Evolutionary conservation across 2,888 invertebrate genomes (phyloP), one percentile per base, ranked within the genome.

Genomic region (Drosophila mimetica): DNA sequence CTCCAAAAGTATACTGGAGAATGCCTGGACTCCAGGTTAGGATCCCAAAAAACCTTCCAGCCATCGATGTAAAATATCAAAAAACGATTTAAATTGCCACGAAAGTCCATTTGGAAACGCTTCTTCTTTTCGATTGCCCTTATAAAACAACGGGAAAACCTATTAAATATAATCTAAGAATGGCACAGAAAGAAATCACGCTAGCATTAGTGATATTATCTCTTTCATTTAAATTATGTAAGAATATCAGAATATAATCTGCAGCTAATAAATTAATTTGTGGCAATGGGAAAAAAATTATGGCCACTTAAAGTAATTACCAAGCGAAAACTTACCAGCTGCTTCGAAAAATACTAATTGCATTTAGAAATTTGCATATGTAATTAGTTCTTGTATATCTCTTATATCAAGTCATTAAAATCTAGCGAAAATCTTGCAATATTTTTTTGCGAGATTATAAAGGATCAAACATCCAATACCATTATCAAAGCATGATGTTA

Each of bases 291-390:
- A n/a, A n/a, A n/a, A 28, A 42, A 28, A 36, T 36, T 11, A 46
- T 14, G 16, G 4, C 28, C 13, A 39, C 14, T 52, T 5, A 8
- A 9, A 4, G 37, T 16, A 57, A 57, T 57, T 57, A 28, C n/a
- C 16, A 53, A 13, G 9, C 37, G 57, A 54, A 36, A 57, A 57
- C 14, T 13, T 8, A n/a, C 13, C 57, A 55, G 36, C 28, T 57
- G 57, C 25, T 28, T 9, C 9, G 16, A 2, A 16, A 11, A 18
- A 11, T 4, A 18, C 11, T 11, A 39, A 5, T 18, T 1, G 18
- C 16, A 5, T 16, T 9, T 11, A 25, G 2, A 30, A 44, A 53
- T 53, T 53, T 53, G 20, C 28, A 53, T 46, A 53, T 18, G 8
- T 4, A 16, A 36, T 36, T 14, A 16, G 4, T 14, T 36, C 14